phyloP scores from a whole-genome alignment of 2,888 invertebrate genomes.

The Thysanoteuthis rhombus region DNA sequence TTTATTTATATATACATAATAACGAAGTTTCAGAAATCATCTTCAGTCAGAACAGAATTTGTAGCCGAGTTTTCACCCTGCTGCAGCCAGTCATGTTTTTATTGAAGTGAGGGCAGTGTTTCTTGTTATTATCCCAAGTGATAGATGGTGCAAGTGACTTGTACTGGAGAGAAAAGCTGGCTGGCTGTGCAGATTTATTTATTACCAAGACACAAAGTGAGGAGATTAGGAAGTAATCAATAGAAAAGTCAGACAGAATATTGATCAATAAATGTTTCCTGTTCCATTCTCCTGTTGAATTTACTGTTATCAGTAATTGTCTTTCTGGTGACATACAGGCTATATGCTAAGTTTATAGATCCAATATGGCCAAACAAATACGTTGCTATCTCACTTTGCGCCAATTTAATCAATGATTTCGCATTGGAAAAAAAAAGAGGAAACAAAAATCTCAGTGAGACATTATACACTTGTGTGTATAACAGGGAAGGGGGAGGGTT shows the following conservation, averaged over 20 bases:
- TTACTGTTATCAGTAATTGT: slow-evolving; percentile 12
- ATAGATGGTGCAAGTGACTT: not conserved
- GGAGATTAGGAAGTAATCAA: slow-evolving; percentile 12
- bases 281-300: slow-evolving; percentile 12
- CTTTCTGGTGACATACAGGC: slow-evolving; percentile 12
- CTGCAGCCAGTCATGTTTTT: no score
- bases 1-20: no score
- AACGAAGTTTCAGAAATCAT: no score
- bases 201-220: slow-evolving; percentile 12
- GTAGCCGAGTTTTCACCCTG: no score
- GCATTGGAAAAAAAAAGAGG: not conserved
- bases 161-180: not conserved
- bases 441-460: slow-evolving; percentile 12
- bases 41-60: no score
- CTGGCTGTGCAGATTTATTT: not conserved
- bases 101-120: not conserved
- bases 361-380: slow-evolving; percentile 12
- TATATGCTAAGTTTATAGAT: slow-evolving; percentile 12
- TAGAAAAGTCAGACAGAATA: slow-evolving; percentile 12
- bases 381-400: slow-evolving; percentile 12
- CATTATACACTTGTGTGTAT: not conserved
- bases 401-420: slow-evolving; percentile 12
- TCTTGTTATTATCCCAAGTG: slow-evolving; percentile 1
- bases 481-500: not conserved
- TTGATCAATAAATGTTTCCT: slow-evolving; percentile 12